A percentile compares a stretch with the other conserved stretches of the same genome.
phyloP scores from a whole-genome alignment of 2,888 invertebrate species.

The Tenthredo notha region DNA sequence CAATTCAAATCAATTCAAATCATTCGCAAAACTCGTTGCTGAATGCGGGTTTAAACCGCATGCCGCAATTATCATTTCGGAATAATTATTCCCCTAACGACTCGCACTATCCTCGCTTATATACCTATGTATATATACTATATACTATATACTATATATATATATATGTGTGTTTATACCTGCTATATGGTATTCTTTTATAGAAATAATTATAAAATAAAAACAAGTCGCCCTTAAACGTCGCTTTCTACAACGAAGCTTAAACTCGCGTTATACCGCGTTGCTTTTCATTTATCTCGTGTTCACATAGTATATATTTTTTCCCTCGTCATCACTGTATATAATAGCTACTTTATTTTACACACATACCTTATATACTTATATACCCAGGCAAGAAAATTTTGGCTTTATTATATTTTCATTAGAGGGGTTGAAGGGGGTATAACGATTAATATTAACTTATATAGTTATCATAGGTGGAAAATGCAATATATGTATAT shows the following conservation, averaged over 20 bases:
- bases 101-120: neutral
- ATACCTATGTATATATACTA: neutral
- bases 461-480: too few species aligned
- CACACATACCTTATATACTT: neutral
- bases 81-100: neutral
- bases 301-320: neutral
- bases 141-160: neutral
- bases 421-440: too few species aligned
- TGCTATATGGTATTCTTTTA: neutral
- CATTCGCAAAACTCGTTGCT: neutral
- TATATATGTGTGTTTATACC: neutral
- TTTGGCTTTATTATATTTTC: neutral
- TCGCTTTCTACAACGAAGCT: constrained; percentile 23
- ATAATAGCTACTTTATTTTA: neutral
- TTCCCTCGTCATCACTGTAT: neutral
- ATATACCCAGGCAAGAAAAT: constrained; percentile 4
- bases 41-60: neutral
- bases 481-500: neutral
- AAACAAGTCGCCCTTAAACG: neutral
- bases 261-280: neutral
- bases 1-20: constrained; percentile 4
- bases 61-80: neutral
- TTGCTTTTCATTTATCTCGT: neutral
- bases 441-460: too few species aligned
- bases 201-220: constrained; percentile 6